phyloP scores from a whole-genome alignment of 2,797 vertebrate genomes.

The Australoheros facetus region DNA sequence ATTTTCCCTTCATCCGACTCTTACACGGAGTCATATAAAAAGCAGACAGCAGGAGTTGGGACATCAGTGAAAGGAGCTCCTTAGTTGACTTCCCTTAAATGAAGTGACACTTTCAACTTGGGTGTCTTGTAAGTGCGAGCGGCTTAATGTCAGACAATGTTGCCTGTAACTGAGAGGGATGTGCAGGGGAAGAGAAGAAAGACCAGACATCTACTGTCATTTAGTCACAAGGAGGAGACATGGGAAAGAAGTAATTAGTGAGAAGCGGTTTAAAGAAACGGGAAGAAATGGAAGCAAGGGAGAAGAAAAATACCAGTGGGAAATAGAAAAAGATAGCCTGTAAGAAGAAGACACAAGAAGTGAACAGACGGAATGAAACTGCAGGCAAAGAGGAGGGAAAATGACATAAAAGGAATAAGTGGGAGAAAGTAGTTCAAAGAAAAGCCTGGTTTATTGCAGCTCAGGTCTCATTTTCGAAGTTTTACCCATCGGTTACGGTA shows the following conservation, averaged over 20 bases:
- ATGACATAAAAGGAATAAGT: not conserved
- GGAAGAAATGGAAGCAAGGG: slow-evolving; percentile 24
- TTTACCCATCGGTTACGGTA: not conserved
- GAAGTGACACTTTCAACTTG: slow-evolving; percentile 62
- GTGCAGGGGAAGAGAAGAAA: slow-evolving; percentile 38
- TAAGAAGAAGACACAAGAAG: slow-evolving; percentile 19
- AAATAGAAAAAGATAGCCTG: slow-evolving; percentile 6
- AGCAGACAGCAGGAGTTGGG: slow-evolving; percentile 17
- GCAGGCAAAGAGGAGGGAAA: slow-evolving; percentile 2
- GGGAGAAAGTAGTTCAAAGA: not conserved
- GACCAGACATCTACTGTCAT: slow-evolving; percentile 56
- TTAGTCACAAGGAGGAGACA: slow-evolving; percentile 52
- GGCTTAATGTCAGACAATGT: slow-evolving; percentile 68
- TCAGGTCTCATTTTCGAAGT: not conserved
- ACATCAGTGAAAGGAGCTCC: slow-evolving; percentile 27
- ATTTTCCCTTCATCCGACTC: not conserved
- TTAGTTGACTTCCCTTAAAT: slow-evolving; percentile 44
- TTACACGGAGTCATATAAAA: not conserved
- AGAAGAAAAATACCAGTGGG: slow-evolving; percentile 28
- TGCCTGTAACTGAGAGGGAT: slow-evolving; percentile 31
- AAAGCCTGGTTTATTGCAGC: not conserved
- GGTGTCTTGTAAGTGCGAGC: slow-evolving; percentile 23
- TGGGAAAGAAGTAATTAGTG: slow-evolving; percentile 62
- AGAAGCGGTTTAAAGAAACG: slow-evolving; percentile 45
- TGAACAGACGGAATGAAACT: slow-evolving; percentile 17